phyloP scores from a whole-genome alignment of 2,888 invertebrate species.

The Buathra laborator region DNA sequence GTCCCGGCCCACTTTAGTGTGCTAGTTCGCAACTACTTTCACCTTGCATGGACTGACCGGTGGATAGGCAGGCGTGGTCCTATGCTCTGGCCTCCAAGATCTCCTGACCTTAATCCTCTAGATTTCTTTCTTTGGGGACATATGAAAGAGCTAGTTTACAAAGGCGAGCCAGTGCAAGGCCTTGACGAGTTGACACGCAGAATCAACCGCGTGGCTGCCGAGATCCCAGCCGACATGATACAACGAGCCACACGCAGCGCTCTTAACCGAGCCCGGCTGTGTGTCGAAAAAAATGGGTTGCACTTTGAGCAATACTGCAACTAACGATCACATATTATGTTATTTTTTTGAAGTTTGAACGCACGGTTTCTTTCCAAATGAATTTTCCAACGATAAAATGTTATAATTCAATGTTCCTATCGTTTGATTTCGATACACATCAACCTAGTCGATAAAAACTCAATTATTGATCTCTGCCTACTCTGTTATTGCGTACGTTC shows the following conservation, averaged over 20 bases:
- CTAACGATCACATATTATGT: too few relatives aligned
- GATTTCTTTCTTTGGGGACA: slow-evolving; percentile 3
- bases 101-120: slow-evolving; percentile 45
- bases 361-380: too few relatives aligned
- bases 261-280: neutral
- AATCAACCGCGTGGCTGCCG: neutral
- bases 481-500: too few relatives aligned
- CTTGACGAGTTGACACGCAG: neutral
- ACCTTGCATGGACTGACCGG: slow-evolving; percentile 27
- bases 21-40: slow-evolving; percentile 39
- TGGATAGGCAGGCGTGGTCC: slow-evolving; percentile 54
- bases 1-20: slow-evolving; percentile 40
- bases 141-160: slow-evolving; percentile 29
- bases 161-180: neutral
- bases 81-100: slow-evolving; percentile 53
- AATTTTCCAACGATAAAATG: too few relatives aligned
- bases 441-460: too few relatives aligned
- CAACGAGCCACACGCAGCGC: neutral
- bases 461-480: too few relatives aligned
- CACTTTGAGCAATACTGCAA: slow-evolving; percentile 6
- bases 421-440: too few relatives aligned
- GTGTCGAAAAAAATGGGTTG: neutral
- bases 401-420: too few relatives aligned
- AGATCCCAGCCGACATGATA: neutral
- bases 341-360: too few relatives aligned